Percentiles rank a stretch among this genome's conserved stretches.
phyloP scores from a whole-genome alignment of 2,888 invertebrate genomes.

The Netelia inedita region DNA sequence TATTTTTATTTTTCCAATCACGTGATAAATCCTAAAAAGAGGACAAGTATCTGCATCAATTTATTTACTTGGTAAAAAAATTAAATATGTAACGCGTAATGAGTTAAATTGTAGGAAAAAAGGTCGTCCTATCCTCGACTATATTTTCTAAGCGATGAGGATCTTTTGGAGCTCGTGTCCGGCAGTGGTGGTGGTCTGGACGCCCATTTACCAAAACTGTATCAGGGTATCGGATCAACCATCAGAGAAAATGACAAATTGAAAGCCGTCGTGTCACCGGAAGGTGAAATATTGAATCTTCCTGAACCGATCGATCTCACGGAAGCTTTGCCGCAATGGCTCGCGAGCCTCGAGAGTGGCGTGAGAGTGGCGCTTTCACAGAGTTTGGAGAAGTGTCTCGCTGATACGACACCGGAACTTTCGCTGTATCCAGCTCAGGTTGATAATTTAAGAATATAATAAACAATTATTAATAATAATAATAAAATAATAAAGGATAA shows the following conservation, averaged over 20 bases:
- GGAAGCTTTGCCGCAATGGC: slow-evolving; percentile 88
- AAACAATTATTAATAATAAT: slow-evolving; percentile 8
- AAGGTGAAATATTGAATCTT: slow-evolving; percentile 88
- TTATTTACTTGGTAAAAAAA: neutral
- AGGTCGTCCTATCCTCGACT: slow-evolving; percentile 97
- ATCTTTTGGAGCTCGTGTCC: slow-evolving; percentile 95
- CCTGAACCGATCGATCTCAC: slow-evolving; percentile 82
- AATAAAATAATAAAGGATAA: neutral
- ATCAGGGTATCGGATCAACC: slow-evolving; percentile 95
- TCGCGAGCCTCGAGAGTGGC: slow-evolving; percentile 92
- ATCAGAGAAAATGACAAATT: slow-evolving; percentile 88
- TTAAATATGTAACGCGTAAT: neutral
- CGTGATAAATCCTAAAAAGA: slow-evolving; percentile 63
- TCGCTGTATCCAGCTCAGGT: slow-evolving; percentile 81
- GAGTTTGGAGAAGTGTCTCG: slow-evolving; percentile 80
- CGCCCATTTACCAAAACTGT: slow-evolving; percentile 97
- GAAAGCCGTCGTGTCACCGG: slow-evolving; percentile 88
- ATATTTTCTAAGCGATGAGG: slow-evolving; percentile 99
- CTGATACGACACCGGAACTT: slow-evolving; percentile 78
- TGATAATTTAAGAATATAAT: slow-evolving; percentile 35
- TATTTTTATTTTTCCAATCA: neutral
- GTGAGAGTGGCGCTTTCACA: slow-evolving; percentile 88
- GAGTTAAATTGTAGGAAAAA: slow-evolving; percentile 90
- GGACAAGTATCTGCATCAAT: neutral
- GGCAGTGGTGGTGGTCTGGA: slow-evolving; percentile 87